Evolutionary conservation across 2,888 invertebrate species (phyloP), one percentile per base, ranked within the genome.

Genomic region (Acrobasis repandana): DNA sequence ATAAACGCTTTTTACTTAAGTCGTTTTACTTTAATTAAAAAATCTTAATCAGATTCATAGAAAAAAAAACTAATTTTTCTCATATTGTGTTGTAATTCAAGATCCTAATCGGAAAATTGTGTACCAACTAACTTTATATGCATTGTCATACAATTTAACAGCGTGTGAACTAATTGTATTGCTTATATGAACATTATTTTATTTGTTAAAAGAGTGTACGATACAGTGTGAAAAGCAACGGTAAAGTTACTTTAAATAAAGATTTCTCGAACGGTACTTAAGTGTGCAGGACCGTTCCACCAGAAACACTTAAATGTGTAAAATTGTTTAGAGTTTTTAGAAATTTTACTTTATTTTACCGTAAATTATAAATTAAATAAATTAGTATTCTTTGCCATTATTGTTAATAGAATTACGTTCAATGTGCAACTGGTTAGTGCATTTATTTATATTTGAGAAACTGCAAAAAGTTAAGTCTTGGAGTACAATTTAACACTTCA

Each of bases 201-300:
- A 68, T 73, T 68, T 71, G 70, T 70, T 71, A 71, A 72, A 75
- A 73, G 77, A 65, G 65, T 68, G 70, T 67, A 67, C 70, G 66
- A 71, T 75, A 72, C 74, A 70, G 70, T 71, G 78, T 78, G 77
- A 67, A 74, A 73, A 74, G 65, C 81, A 85, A 85, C 83, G 78
- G 85, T 75, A 71, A 70, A 62, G 67, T 68, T 71, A 73, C 73
- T 76, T 77, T 78, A 82, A 78, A 73, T 70, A 72, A 78, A 79
- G 80, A 83, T 83, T 85, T 80, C 73, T 75, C 63, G 68, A 78
- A 80, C 82, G 78, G 80, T 72, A 77, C 76, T 73, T 71, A 72
- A 71, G 72, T 71, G 71, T 62, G 65, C 63, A 73, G 67, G 65
- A 63, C 66, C 64, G 59, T 65, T 65, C 65, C 61, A 64, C 68